Conservation (phyloP, 2,888 invertebrate genomes). For the Tuta absoluta region DNA sequence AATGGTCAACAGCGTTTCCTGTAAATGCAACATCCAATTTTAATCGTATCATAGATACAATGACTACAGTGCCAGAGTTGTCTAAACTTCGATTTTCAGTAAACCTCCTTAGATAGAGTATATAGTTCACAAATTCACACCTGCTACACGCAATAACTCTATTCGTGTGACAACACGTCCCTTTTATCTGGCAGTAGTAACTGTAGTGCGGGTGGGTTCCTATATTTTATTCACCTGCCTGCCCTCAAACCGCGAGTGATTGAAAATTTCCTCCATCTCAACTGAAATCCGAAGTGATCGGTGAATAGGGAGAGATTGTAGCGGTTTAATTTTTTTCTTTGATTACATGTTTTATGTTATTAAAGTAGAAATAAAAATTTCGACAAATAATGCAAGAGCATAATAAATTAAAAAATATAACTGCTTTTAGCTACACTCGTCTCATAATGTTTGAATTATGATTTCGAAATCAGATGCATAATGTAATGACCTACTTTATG, state of each 20-base stretch:
- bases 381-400: too few relatives aligned
- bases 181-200: background rate
- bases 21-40: too few relatives aligned
- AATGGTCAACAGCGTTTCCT: too few relatives aligned
- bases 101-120: too few relatives aligned
- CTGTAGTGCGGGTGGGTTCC: conserved; percentile 19
- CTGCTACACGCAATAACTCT: background rate
- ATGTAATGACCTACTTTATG: too few relatives aligned
- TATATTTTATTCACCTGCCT: conserved; percentile 44
- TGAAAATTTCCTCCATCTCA: conserved; percentile 41
- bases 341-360: too few relatives aligned
- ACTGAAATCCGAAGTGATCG: conserved; percentile 11
- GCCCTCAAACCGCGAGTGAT: conserved; percentile 36
- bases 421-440: too few relatives aligned
- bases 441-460: too few relatives aligned
- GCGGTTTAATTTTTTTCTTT: background rate
- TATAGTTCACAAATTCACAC: background rate
- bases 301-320: background rate
- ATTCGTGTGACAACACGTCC: background rate
- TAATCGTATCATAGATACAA: too few relatives aligned
- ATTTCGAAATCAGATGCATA: too few relatives aligned
- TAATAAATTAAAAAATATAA: too few relatives aligned
- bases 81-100: background rate
- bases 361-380: too few relatives aligned
- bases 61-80: background rate